Percentiles rank a stretch among this genome's conserved stretches.
phyloP scores from a whole-genome alignment of 2,797 vertebrate species.

The Nyctibius grandis region DNA sequence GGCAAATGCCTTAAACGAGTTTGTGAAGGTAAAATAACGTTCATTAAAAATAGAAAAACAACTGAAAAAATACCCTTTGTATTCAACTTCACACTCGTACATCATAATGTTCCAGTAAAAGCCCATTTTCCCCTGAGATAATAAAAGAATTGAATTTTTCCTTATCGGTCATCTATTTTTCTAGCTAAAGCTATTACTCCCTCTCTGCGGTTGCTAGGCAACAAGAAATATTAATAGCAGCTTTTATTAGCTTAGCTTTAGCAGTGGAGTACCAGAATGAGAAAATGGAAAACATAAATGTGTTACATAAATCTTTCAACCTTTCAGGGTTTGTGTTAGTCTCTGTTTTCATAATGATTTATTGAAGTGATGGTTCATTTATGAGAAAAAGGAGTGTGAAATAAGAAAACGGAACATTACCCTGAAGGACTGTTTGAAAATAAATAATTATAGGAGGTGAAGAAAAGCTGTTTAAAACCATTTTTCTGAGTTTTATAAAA shows the following conservation, averaged over 20 bases:
- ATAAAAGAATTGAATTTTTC: constrained; percentile 99
- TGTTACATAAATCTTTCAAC: constrained; percentile 99
- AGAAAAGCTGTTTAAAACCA: constrained; percentile 89
- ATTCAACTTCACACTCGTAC: constrained; percentile 90
- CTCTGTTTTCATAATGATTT: constrained; percentile 99
- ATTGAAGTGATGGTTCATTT: constrained; percentile 98
- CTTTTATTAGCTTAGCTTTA: constrained; percentile 99
- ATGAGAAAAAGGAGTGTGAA: constrained; percentile 95
- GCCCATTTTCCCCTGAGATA: constrained; percentile 99
- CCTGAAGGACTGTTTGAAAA: constrained; percentile 97
- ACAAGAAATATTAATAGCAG: constrained; percentile 99
- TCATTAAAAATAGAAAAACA: constrained; percentile 81
- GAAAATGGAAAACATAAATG: constrained; percentile 99
- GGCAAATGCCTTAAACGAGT: constrained; percentile 65
- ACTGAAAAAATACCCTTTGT: constrained; percentile 76
- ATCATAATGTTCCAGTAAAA: constrained; percentile 98
- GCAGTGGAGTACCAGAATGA: constrained; percentile 98
- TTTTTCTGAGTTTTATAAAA: constrained; percentile 82
- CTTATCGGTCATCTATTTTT: constrained; percentile 99
- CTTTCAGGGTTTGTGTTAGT: constrained; percentile 95
- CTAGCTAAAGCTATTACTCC: constrained; percentile 99
- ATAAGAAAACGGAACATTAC: constrained; percentile 98
- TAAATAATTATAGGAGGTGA: constrained; percentile 98
- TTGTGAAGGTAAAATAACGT: constrained; percentile 73
- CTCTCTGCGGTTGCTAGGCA: constrained; percentile 96